A percentile compares a stretch with the other conserved stretches of the same genome.
These are phyloP conservation scores for Aspiorhynchus laticeps DNA, from an alignment of 2,113 vertebrate species.

Conservation along the genomic window DNA sequence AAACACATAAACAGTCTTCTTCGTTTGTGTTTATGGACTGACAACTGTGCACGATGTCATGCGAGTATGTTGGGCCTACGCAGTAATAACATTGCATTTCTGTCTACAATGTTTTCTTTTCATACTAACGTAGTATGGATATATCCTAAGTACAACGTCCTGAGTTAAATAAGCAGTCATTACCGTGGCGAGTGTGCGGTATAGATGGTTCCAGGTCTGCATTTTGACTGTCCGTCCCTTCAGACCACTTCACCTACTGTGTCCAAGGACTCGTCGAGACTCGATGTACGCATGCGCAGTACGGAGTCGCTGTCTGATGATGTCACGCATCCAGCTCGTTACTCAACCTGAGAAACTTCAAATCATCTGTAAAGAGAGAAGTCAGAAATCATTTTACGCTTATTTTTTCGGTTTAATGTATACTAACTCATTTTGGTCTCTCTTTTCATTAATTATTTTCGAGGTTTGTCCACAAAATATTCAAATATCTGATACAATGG, in stretches of 20 bases:
- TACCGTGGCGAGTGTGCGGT: constrained; percentile 83
- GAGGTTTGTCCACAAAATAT: neutral
- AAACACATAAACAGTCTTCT: neutral
- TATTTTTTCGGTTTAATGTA: too few relatives aligned
- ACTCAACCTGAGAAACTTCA: too few relatives aligned
- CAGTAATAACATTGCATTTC: neutral
- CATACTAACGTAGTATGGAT: neutral
- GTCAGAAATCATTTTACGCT: too few relatives aligned
- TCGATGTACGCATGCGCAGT: constrained; percentile 74
- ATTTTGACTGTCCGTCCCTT: constrained; percentile 69
- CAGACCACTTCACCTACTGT: constrained; percentile 63
- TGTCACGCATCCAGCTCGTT: neutral
- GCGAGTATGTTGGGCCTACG: constrained; percentile 12
- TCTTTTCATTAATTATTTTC: neutral
- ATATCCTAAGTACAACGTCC: neutral
- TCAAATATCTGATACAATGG: neutral
- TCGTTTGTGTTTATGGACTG: too few relatives aligned
- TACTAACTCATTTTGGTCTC: neutral
- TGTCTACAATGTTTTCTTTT: neutral
- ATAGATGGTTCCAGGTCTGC: constrained; percentile 89
- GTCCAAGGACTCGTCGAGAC: constrained; percentile 87
- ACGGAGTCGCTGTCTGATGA: constrained; percentile 51
- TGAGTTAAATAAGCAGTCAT: neutral
- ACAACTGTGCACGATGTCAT: neutral
- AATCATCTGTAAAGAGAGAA: too few relatives aligned